Percentiles rank a stretch among this genome's conserved stretches.
Evolutionary conservation across 1,140 invertebrate genomes (phyloP).

Genomic region (Penaeus indicus): DNA sequence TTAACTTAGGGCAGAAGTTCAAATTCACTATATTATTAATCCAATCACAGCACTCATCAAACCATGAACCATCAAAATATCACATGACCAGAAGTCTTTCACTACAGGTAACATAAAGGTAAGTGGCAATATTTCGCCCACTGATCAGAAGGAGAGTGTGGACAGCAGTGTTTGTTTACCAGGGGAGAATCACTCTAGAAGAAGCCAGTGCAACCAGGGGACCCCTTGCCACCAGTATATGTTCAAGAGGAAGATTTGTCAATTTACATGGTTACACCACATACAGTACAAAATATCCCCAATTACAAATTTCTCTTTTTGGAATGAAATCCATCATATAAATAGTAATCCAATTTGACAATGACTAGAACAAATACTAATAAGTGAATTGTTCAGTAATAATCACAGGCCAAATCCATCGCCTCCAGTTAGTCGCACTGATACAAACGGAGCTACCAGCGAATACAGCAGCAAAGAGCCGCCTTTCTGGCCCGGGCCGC

Average conservation of each 20-base stretch:
- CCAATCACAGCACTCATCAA: slow-evolving; percentile 35
- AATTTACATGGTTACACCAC: slow-evolving; percentile 61
- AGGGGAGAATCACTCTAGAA: slow-evolving; percentile 33
- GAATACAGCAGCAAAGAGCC: slow-evolving; percentile 37
- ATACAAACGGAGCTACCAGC: slow-evolving; percentile 44
- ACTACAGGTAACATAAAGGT: slow-evolving; percentile 27
- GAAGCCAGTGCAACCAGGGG: slow-evolving; percentile 42
- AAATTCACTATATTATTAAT: slow-evolving; percentile 7
- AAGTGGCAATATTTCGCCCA: slow-evolving; percentile 3
- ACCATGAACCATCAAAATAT: slow-evolving; percentile 47
- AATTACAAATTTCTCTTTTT: slow-evolving; percentile 61
- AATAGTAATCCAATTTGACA: slow-evolving; percentile 61
- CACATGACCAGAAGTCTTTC: slow-evolving; percentile 37
- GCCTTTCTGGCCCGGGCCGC: slow-evolving; percentile 27
- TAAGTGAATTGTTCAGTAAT: slow-evolving; percentile 61
- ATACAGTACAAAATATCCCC: slow-evolving; percentile 59
- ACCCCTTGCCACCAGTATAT: slow-evolving; percentile 54
- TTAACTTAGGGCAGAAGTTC: background rate
- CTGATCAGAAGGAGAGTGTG: background rate
- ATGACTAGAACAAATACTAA: slow-evolving; percentile 65
- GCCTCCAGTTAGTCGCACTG: slow-evolving; percentile 46
- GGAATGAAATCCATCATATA: slow-evolving; percentile 61
- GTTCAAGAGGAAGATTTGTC: slow-evolving; percentile 57
- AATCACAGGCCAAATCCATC: slow-evolving; percentile 62
- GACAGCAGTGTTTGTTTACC: slow-evolving; percentile 28